These are phyloP conservation scores for Trichonephila clavipes DNA, from an alignment of 1,140 invertebrate genomes.

Conservation along the genomic window DNA sequence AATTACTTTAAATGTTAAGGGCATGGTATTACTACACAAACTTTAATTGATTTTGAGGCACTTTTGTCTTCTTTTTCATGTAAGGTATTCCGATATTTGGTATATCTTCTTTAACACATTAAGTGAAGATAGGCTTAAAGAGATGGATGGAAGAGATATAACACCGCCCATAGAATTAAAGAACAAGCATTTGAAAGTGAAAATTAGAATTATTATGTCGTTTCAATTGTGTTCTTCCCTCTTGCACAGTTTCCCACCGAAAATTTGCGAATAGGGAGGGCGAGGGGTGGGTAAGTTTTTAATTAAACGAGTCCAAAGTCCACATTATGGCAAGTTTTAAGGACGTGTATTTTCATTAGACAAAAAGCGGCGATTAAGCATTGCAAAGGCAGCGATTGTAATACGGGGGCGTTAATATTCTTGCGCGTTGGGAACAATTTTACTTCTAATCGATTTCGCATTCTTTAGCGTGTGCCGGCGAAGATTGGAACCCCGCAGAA, in stretches of 20 bases:
- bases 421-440: slow-evolving; percentile 38
- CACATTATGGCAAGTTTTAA: not conserved
- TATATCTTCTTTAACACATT: no score
- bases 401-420: slow-evolving; percentile 46
- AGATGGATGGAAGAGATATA: no score
- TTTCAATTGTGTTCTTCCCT: not conserved
- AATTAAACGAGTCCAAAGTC: slow-evolving; percentile 6
- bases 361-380: slow-evolving; percentile 45
- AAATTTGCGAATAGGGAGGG: not conserved
- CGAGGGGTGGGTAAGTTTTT: not conserved
- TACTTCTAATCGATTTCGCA: slow-evolving; percentile 59
- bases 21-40: no score
- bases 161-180: not conserved
- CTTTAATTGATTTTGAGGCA: no score
- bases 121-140: no score
- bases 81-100: no score
- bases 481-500: slow-evolving; percentile 30
- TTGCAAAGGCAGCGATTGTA: slow-evolving; percentile 31
- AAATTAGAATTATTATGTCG: slow-evolving; percentile 27
- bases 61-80: no score
- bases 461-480: slow-evolving; percentile 18
- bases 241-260: not conserved
- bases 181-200: not conserved
- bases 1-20: no score
- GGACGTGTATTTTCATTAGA: slow-evolving; percentile 28